Conservation (phyloP, 1,140 invertebrate species). For the Magallana gigas region DNA sequence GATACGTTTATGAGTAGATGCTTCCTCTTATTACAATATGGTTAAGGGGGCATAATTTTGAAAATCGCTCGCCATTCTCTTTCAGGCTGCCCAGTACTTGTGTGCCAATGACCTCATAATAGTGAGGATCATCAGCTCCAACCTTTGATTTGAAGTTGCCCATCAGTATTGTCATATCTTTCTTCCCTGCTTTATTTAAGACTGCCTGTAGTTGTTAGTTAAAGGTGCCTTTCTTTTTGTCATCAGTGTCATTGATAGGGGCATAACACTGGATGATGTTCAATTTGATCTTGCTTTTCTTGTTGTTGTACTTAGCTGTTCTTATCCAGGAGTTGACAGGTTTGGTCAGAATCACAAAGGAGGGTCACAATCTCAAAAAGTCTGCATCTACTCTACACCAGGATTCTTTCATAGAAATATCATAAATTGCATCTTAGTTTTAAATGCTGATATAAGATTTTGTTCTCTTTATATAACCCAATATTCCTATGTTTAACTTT, state of each 20-base stretch:
- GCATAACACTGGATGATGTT: conserved; percentile 50
- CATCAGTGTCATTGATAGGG: conserved; percentile 47
- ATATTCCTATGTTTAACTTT: no score
- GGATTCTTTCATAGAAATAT: no score
- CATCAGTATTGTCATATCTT: conserved; percentile 48
- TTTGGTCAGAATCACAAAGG: no score
- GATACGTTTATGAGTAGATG: conserved; percentile 56
- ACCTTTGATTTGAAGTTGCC: conserved; percentile 54
- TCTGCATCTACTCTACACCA: no score
- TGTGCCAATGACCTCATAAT: conserved; percentile 27
- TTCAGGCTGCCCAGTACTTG: conserved; percentile 50
- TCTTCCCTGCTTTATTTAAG: conserved; percentile 17
- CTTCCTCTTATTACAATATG: conserved; percentile 59
- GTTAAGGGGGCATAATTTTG: conserved; percentile 51
- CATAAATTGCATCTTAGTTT: no score
- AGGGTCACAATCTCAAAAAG: no score
- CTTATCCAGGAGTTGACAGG: background rate
- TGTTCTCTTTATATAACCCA: no score
- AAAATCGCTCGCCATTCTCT: conserved; percentile 58
- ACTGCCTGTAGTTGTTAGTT: conserved; percentile 47
- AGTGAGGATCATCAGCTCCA: conserved; percentile 2
- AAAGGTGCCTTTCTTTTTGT: conserved; percentile 43
- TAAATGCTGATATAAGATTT: no score
- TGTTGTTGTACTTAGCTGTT: background rate
- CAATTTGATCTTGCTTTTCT: background rate